A percentile compares a stretch with the other conserved stretches of the same genome.
Conservation (phyloP, 2,113 vertebrate genomes). For the Eolophus roseicapilla region DNA sequence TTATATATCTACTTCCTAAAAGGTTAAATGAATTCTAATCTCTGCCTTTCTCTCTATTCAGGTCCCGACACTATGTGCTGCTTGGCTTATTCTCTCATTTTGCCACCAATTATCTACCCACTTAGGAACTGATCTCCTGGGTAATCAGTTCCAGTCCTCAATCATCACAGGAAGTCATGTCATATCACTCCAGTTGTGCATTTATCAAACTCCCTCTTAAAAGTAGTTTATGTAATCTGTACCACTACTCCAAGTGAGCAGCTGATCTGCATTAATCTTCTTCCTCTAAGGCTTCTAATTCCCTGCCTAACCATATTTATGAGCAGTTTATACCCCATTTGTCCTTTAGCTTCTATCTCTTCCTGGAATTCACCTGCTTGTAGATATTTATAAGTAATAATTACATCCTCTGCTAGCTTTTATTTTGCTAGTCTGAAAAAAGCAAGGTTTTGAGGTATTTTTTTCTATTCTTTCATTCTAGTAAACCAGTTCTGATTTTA, state of each 20-base stretch:
- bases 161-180: not conserved
- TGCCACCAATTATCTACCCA: not conserved
- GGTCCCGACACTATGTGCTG: not conserved
- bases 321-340: slow-evolving; percentile 26
- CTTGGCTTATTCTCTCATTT: not conserved
- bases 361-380: slow-evolving; percentile 22
- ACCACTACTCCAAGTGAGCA: not conserved
- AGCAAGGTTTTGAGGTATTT: not conserved
- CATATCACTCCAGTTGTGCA: not conserved
- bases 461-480: not conserved
- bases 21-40: not conserved
- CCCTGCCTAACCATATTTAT: slow-evolving; percentile 30
- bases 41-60: not conserved
- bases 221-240: slow-evolving; percentile 3
- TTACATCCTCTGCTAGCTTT: not conserved
- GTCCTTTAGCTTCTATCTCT: slow-evolving; percentile 19
- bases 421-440: not conserved
- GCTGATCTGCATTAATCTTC: slow-evolving; percentile 16
- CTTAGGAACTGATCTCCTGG: not conserved
- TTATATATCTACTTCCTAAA: not conserved
- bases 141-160: not conserved
- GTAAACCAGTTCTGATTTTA: not conserved
- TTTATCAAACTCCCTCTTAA: slow-evolving; percentile 7
- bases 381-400: slow-evolving; percentile 32
- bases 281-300: slow-evolving; percentile 23